Percentiles rank a stretch among this genome's conserved stretches.
Conservation (phyloP, 2,797 vertebrate genomes). For the Synaphobranchus kaupii region DNA sequence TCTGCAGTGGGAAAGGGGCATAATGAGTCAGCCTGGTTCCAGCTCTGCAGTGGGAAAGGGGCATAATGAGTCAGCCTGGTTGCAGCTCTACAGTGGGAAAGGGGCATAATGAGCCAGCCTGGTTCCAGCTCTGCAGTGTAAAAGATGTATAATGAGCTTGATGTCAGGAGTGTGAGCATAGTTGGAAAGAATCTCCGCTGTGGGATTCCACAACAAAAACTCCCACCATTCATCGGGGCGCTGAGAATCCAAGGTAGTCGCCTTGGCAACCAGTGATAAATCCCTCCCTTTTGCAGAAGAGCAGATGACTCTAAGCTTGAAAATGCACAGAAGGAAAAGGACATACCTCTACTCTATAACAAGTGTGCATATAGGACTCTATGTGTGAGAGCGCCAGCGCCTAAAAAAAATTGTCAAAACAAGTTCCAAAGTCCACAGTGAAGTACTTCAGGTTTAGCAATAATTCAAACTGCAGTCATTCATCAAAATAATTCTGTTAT, state of each 20-base stretch:
- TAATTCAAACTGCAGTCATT: not conserved
- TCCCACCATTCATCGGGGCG: conserved; percentile 5
- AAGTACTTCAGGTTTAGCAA: not conserved
- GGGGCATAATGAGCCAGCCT: not conserved
- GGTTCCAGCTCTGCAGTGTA: not conserved
- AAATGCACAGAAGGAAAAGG: not conserved
- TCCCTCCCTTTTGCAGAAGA: conserved; percentile 14
- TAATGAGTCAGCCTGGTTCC: not conserved
- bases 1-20: not conserved
- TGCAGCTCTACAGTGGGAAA: not conserved
- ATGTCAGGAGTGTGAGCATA: not conserved
- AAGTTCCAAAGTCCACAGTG: not conserved
- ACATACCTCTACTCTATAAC: not conserved
- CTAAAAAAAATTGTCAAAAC: not conserved
- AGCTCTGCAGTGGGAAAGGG: not conserved
- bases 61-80: not conserved
- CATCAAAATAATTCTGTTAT: not conserved
- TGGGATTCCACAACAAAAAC: conserved; percentile 8
- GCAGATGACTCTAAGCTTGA: conserved; percentile 6
- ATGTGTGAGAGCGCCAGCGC: not conserved
- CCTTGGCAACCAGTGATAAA: conserved; percentile 19
- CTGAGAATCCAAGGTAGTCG: conserved; percentile 12
- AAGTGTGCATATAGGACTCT: not conserved
- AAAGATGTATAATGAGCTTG: not conserved
- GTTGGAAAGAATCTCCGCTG: not conserved